Percentiles rank a stretch among this genome's conserved stretches.
Evolutionary conservation across 2,797 vertebrate genomes (phyloP).

Genomic region (Tolypeutes matacus): DNA sequence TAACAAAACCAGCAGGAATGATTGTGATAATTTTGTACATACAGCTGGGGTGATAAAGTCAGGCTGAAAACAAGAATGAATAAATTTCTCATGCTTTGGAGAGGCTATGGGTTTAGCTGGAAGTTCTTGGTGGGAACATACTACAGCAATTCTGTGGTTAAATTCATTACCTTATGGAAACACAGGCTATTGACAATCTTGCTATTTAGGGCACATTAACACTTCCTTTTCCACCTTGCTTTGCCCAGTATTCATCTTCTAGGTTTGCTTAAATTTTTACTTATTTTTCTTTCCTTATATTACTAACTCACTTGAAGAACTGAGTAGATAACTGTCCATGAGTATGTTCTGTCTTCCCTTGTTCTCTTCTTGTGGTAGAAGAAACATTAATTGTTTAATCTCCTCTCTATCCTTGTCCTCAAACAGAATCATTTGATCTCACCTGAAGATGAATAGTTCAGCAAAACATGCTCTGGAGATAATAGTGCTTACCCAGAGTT

Average conservation of each 20-base stretch:
- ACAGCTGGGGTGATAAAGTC: background rate
- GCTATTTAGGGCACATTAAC: background rate
- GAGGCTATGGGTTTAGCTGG: background rate
- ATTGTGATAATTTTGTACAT: slow-evolving; percentile 19
- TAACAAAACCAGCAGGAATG: slow-evolving; percentile 30
- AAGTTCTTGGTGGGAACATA: background rate
- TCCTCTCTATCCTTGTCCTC: background rate
- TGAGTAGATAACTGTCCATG: background rate
- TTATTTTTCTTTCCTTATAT: slow-evolving; percentile 11
- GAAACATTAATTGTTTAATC: slow-evolving; percentile 19
- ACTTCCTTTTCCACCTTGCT: background rate
- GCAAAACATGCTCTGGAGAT: background rate
- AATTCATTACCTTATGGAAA: background rate
- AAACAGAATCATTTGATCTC: slow-evolving; percentile 37
- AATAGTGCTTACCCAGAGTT: background rate
- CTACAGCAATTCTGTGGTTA: background rate
- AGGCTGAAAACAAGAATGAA: slow-evolving; percentile 11
- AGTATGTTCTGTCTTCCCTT: background rate
- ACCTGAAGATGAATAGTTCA: slow-evolving; percentile 41
- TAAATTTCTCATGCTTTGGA: slow-evolving; percentile 10
- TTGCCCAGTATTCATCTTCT: background rate
- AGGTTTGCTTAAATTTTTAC: background rate
- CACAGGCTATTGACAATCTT: background rate
- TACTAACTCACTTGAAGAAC: slow-evolving; percentile 28
- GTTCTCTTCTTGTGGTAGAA: slow-evolving; percentile 34